Conservation (phyloP, 2,888 invertebrate genomes). For the Pherbina coryleti region DNA sequence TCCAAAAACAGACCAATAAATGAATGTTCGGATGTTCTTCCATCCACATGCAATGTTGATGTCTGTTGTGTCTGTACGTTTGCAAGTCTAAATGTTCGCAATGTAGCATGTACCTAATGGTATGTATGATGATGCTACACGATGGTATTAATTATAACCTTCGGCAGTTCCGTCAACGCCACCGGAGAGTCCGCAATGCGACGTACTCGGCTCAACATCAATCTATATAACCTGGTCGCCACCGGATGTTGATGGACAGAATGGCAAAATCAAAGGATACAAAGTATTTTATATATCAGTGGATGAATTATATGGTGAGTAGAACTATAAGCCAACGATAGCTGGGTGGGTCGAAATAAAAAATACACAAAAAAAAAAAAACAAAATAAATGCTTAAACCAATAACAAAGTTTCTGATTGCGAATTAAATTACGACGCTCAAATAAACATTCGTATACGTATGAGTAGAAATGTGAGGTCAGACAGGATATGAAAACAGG, state of each 20-base stretch:
- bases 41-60: neutral
- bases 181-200: slow-evolving; percentile 85
- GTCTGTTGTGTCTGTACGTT: slow-evolving; percentile 9
- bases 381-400: neutral
- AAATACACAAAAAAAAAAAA: too few species aligned
- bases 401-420: neutral
- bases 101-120: neutral
- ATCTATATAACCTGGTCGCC: slow-evolving; percentile 89
- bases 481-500: neutral
- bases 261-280: slow-evolving; percentile 87
- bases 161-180: slow-evolving; percentile 85
- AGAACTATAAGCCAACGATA: neutral
- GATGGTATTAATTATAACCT: slow-evolving; percentile 24
- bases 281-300: slow-evolving; percentile 85
- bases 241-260: slow-evolving; percentile 83
- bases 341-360: neutral
- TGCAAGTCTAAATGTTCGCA: slow-evolving; percentile 19
- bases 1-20: slow-evolving; percentile 7
- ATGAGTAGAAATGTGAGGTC: neutral
- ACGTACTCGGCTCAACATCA: slow-evolving; percentile 85
- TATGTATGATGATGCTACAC: neutral
- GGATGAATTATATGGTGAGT: slow-evolving; percentile 83
- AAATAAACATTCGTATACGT: neutral
- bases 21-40: neutral
- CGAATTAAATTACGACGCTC: slow-evolving; percentile 5